A percentile compares a stretch with the other conserved stretches of the same genome.
These are phyloP conservation scores for Corythaeola cristata DNA, from an alignment of 2,113 vertebrate species.

Conservation along the genomic window DNA sequence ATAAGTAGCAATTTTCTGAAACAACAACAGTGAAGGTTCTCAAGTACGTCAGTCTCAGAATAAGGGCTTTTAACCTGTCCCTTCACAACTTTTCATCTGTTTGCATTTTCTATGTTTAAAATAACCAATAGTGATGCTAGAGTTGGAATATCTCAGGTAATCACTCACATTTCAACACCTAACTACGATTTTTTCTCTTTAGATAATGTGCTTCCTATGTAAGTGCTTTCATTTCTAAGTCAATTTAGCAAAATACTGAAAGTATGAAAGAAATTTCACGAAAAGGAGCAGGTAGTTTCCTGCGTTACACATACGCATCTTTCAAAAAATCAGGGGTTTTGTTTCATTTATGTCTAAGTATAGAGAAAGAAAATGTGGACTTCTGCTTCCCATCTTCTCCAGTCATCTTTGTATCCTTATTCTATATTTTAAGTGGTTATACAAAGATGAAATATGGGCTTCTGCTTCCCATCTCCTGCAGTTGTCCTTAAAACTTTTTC, in stretches of 20 bases:
- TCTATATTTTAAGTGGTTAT: neutral
- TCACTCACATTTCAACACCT: neutral
- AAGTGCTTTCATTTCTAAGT: constrained; percentile 34
- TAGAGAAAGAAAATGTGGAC: neutral
- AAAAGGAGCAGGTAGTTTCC: neutral
- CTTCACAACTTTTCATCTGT: neutral
- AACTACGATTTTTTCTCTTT: neutral
- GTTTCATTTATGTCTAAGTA: neutral
- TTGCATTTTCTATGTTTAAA: neutral
- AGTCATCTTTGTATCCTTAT: neutral
- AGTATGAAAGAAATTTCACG: neutral
- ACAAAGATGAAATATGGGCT: neutral
- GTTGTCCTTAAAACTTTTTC: neutral
- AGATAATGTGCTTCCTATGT: neutral
- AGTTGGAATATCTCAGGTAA: neutral
- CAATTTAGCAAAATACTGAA: neutral
- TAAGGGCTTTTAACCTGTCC: constrained; percentile 22
- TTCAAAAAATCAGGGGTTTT: neutral
- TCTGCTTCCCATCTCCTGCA: neutral
- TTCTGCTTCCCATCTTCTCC: neutral
- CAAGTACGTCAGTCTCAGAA: neutral
- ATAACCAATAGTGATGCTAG: neutral
- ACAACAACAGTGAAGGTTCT: neutral
- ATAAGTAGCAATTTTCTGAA: neutral
- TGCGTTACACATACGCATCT: neutral